phyloP scores from a whole-genome alignment of 2,888 invertebrate species.

The Notodonta ziczac region DNA sequence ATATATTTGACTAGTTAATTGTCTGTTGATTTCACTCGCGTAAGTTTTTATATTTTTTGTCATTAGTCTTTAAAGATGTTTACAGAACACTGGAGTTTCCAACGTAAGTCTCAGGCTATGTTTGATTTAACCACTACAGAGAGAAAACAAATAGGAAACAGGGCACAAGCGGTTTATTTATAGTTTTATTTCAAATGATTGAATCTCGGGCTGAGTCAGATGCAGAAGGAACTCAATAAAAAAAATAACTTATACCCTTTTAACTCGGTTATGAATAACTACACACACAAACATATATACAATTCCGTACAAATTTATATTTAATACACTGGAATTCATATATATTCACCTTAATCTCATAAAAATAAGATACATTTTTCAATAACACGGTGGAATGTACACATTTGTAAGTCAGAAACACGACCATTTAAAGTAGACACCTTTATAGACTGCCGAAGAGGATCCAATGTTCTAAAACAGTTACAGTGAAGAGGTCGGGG shows the following conservation, averaged over 20 bases:
- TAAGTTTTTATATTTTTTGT: too few species aligned
- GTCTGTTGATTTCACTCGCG: too few species aligned
- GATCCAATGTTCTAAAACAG: conserved; percentile 10
- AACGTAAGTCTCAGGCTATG: too few species aligned
- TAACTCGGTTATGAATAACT: conserved; percentile 50
- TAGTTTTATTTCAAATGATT: not conserved
- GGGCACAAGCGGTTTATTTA: not conserved
- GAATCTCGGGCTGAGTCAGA: not conserved
- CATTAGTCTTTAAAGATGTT: too few species aligned
- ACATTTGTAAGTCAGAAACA: conserved; percentile 53
- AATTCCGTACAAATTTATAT: conserved; percentile 28
- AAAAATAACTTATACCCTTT: conserved; percentile 49
- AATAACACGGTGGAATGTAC: conserved; percentile 18
- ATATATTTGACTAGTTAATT: too few species aligned
- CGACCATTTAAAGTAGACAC: conserved; percentile 50
- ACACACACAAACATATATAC: conserved; percentile 28
- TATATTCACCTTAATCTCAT: conserved; percentile 22
- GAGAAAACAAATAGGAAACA: too few species aligned
- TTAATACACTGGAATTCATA: conserved; percentile 18
- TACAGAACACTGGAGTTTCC: too few species aligned
- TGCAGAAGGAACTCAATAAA: conserved; percentile 47
- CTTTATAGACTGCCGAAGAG: conserved; percentile 9
- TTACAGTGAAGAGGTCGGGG: conserved; percentile 30
- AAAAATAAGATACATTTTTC: conserved; percentile 28
- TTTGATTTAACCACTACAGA: too few species aligned